Conservation (phyloP, 2,888 invertebrate species). For the Pilophorus perplexus region DNA sequence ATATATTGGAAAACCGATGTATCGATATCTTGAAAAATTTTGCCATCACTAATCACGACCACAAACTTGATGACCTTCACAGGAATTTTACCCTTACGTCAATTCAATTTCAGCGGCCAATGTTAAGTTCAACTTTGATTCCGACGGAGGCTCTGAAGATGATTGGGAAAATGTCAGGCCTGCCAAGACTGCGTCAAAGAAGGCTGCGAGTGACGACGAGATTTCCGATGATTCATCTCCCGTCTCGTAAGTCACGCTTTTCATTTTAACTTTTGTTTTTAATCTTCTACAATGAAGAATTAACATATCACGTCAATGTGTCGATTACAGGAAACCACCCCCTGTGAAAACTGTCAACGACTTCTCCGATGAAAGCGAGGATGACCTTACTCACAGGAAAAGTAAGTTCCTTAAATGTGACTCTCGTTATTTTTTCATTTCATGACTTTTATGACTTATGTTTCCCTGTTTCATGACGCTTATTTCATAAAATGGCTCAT, state of each 20-base stretch:
- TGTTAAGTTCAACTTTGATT: slow-evolving; percentile 25
- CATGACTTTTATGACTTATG: no score
- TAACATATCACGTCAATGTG: no score
- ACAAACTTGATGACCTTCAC: not conserved
- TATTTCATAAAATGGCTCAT: no score
- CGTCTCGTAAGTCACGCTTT: not conserved
- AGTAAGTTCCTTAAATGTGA: not conserved
- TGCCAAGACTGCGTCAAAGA: not conserved
- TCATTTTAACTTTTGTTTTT: not conserved
- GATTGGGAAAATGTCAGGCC: slow-evolving; percentile 1
- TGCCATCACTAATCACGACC: no score
- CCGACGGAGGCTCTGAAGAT: slow-evolving; percentile 12
- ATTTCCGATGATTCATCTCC: not conserved
- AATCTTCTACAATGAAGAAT: not conserved
- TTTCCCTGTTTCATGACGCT: no score
- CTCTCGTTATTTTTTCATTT: not conserved
- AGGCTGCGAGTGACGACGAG: not conserved
- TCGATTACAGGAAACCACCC: slow-evolving; percentile 2
- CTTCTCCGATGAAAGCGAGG: slow-evolving; percentile 7
- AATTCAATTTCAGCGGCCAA: slow-evolving; percentile 4
- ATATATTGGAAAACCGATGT: no score
- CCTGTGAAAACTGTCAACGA: not conserved
- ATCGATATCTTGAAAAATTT: no score
- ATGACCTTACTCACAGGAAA: not conserved
- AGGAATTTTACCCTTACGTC: not conserved